Evolutionary conservation across 2,113 vertebrate genomes (phyloP).

Genomic region (Scytalopus superciliaris): DNA sequence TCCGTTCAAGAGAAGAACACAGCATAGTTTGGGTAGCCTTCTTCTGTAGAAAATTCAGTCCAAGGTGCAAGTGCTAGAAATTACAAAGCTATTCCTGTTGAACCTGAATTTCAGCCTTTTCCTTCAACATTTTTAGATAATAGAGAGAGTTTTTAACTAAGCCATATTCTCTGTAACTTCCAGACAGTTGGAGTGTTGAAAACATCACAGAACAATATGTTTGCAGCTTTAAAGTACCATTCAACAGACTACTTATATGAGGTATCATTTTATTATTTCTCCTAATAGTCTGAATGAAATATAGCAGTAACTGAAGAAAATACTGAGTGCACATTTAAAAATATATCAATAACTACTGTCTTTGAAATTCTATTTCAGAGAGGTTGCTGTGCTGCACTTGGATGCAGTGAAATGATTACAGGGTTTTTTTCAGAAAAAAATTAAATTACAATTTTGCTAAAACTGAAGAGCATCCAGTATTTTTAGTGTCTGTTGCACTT

Average conservation of each 20-base stretch:
- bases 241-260: slow-evolving; percentile 78
- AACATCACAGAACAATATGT: slow-evolving; percentile 61
- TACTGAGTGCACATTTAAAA: background rate
- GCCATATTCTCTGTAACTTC: slow-evolving; percentile 21
- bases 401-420: background rate
- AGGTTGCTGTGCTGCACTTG: background rate
- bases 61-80: background rate
- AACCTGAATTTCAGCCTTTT: background rate
- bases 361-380: slow-evolving; percentile 21
- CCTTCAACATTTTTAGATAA: background rate
- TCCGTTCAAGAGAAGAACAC: background rate
- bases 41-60: background rate
- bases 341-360: background rate
- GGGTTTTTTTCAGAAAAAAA: background rate
- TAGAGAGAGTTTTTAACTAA: background rate
- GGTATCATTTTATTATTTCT: slow-evolving; percentile 64
- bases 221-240: slow-evolving; percentile 73
- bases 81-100: background rate
- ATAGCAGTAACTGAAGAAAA: background rate
- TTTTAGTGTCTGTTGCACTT: background rate
- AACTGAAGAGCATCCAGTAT: fast-evolving
- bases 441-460: background rate
- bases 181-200: slow-evolving; percentile 15
- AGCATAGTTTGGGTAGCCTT: background rate
- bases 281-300: background rate